Percentiles rank a stretch among this genome's conserved stretches.
Evolutionary conservation across 92 coral and sea anemone species (phyloP).

Genomic region (Porites divaricata): DNA sequence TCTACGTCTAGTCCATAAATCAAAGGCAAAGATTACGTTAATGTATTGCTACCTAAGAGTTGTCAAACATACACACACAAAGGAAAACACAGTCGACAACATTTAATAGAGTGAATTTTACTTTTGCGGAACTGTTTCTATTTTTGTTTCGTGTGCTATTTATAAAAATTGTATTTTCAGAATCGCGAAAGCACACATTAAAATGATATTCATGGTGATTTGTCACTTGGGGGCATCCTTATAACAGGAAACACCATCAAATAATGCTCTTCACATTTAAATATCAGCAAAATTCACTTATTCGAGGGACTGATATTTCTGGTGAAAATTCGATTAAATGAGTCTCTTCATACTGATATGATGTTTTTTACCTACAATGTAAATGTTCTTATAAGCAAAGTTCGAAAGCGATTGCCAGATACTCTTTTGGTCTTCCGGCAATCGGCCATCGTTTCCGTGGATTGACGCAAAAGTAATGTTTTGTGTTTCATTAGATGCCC

Average conservation of each 20-base stretch:
- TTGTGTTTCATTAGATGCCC: not conserved
- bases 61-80: not conserved
- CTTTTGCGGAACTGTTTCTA: not conserved
- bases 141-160: slow-evolving; percentile 12
- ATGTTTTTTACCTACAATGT: not conserved
- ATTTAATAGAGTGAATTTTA: not conserved
- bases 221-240: slow-evolving; percentile 19
- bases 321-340: not conserved
- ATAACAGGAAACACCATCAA: slow-evolving; percentile 26
- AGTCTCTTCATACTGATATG: not conserved
- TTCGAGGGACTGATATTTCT: not conserved
- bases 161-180: not conserved
- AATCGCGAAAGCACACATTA: slow-evolving; percentile 4
- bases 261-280: slow-evolving; percentile 23
- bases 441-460: slow-evolving; percentile 32
- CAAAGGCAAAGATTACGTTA: not conserved
- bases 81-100: not conserved
- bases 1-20: not conserved
- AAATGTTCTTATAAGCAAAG: too few relatives aligned
- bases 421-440: slow-evolving; percentile 25
- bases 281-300: slow-evolving; percentile 5
- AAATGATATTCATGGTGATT: not conserved
- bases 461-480: slow-evolving; percentile 32
- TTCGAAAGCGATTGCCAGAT: not conserved
- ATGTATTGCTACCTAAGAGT: too few relatives aligned